phyloP scores from a whole-genome alignment of 2,113 vertebrate species.

The Lynx canadensis region DNA sequence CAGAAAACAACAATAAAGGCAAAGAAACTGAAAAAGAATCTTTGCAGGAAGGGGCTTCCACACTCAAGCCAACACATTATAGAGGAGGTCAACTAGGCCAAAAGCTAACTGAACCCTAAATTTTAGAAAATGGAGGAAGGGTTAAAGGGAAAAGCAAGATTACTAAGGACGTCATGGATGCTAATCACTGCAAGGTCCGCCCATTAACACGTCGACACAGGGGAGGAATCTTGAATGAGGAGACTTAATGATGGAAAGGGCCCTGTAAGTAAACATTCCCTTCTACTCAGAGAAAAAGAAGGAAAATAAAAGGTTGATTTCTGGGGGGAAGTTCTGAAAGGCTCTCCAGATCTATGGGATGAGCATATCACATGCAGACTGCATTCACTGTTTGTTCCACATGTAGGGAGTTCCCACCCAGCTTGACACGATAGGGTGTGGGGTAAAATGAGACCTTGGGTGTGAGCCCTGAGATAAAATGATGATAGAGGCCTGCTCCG shows the following conservation, averaged over 20 bases:
- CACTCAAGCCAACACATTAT: neutral
- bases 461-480: constrained; percentile 36
- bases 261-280: neutral
- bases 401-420: neutral
- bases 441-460: neutral
- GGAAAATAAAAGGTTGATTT: neutral
- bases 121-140: neutral
- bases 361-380: neutral
- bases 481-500: neutral
- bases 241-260: neutral
- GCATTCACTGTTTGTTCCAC: neutral
- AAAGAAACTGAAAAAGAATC: neutral
- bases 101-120: neutral
- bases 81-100: neutral
- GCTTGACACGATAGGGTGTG: neutral
- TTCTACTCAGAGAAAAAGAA: neutral
- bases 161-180: neutral
- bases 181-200: neutral
- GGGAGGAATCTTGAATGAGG: neutral
- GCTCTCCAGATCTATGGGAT: neutral
- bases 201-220: neutral
- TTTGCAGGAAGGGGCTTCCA: neutral
- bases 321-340: neutral
- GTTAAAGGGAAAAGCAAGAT: neutral
- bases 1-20: neutral